A percentile compares a stretch with the other conserved stretches of the same genome.
phyloP scores from a whole-genome alignment of 2,113 vertebrate genomes.

The Oncorhynchus clarkii region DNA sequence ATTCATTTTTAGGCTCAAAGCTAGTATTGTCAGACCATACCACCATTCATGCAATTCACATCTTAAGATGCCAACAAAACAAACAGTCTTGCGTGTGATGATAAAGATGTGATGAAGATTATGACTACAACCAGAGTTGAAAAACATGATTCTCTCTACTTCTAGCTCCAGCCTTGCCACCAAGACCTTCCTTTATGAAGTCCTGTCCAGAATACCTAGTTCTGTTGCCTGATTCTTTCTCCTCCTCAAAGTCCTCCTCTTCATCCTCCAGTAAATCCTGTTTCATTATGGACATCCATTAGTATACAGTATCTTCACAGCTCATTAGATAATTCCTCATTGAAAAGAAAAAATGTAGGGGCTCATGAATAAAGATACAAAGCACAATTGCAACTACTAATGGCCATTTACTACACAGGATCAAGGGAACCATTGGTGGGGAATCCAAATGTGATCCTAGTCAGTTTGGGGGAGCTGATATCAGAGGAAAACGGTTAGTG shows the following conservation, averaged over 20 bases:
- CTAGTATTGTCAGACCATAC: neutral
- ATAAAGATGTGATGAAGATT: neutral
- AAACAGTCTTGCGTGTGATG: neutral
- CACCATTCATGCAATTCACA: too few species aligned
- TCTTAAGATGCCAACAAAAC: too few species aligned
- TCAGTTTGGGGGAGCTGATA: constrained; percentile 66
- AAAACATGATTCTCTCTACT: neutral
- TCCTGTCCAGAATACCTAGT: constrained; percentile 53
- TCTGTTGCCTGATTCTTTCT: constrained; percentile 37
- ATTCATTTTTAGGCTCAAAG: neutral
- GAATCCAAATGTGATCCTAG: constrained; percentile 72
- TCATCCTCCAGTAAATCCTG: neutral
- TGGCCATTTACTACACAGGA: constrained; percentile 10
- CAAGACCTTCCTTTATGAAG: constrained; percentile 52
- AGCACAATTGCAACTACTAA: neutral
- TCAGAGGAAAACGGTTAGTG: constrained; percentile 57
- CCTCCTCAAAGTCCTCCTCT: neutral
- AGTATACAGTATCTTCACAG: too few species aligned
- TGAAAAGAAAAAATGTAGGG: too few species aligned
- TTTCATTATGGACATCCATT: neutral
- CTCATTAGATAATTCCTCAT: too few species aligned
- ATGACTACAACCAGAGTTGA: neutral
- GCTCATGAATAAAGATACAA: neutral
- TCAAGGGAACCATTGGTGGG: constrained; percentile 50
- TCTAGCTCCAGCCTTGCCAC: constrained; percentile 47